These are phyloP conservation scores for Nyctereutes procyonoides DNA, from an alignment of 2,113 vertebrate genomes.

Conservation along the genomic window DNA sequence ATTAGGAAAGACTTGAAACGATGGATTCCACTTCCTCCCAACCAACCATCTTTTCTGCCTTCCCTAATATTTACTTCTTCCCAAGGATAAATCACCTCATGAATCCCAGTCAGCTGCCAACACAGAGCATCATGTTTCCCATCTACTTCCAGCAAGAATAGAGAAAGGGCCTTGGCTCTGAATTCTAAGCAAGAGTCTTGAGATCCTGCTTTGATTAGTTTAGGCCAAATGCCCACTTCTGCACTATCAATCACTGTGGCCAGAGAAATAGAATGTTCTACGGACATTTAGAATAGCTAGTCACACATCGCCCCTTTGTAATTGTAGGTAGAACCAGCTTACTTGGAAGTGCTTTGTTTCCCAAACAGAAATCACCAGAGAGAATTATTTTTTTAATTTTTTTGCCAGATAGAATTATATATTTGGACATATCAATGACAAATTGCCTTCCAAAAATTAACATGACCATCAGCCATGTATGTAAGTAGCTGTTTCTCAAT, in stretches of 20 bases:
- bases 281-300: neutral
- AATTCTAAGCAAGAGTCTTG: neutral
- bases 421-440: neutral
- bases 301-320: neutral
- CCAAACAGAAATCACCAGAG: constrained; percentile 37
- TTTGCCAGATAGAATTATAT: neutral
- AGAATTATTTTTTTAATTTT: neutral
- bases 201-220: neutral
- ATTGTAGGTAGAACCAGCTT: neutral
- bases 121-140: neutral
- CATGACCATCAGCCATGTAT: neutral
- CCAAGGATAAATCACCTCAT: neutral
- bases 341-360: neutral
- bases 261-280: neutral
- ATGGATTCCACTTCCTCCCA: neutral
- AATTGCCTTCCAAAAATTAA: constrained; percentile 43
- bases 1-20: neutral
- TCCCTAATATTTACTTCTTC: neutral
- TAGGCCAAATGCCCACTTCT: neutral
- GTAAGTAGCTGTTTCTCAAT: constrained; percentile 22
- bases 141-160: neutral
- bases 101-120: neutral
- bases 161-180: neutral
- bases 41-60: neutral
- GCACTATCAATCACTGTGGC: neutral